Conservation (phyloP, 2,888 invertebrate species). For the Rhagonycha lutea region DNA sequence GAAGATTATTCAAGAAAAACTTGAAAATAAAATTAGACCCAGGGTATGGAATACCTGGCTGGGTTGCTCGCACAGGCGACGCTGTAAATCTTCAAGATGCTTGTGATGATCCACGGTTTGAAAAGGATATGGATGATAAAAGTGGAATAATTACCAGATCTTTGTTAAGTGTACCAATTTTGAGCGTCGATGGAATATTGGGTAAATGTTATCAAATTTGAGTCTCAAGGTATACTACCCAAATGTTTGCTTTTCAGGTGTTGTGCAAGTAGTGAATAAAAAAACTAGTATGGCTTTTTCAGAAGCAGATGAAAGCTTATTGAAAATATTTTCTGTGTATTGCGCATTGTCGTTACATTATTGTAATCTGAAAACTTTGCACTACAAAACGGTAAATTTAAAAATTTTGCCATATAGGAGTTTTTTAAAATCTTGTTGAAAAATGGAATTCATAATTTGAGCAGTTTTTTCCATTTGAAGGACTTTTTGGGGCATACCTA, state of each 20-base stretch:
- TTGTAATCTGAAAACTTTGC: slow-evolving; percentile 58
- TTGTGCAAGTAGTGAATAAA: slow-evolving; percentile 65
- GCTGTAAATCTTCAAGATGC: slow-evolving; percentile 61
- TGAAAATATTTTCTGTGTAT: slow-evolving; percentile 62
- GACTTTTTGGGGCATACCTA: too few relatives aligned
- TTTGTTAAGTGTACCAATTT: slow-evolving; percentile 61
- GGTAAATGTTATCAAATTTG: slow-evolving; percentile 46
- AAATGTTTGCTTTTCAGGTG: slow-evolving; percentile 50
- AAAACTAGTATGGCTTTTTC: slow-evolving; percentile 56
- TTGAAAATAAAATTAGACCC: slow-evolving; percentile 57
- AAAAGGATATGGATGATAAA: slow-evolving; percentile 59
- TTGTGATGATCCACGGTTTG: slow-evolving; percentile 60
- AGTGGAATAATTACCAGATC: slow-evolving; percentile 62
- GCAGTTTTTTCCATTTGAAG: too few relatives aligned
- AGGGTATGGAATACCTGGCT: slow-evolving; percentile 60
- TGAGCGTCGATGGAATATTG: slow-evolving; percentile 57
- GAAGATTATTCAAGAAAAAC: slow-evolving; percentile 59
- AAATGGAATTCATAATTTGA: too few relatives aligned
- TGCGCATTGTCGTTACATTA: slow-evolving; percentile 64
- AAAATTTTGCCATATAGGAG: not conserved
- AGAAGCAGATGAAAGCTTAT: slow-evolving; percentile 59
- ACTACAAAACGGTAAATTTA: slow-evolving; percentile 54
- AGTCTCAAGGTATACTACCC: not conserved
- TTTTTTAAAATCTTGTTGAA: too few relatives aligned
- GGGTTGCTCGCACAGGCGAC: slow-evolving; percentile 58